These are phyloP conservation scores for Gila robusta DNA, from an alignment of 2,797 vertebrate species.

Conservation along the genomic window DNA sequence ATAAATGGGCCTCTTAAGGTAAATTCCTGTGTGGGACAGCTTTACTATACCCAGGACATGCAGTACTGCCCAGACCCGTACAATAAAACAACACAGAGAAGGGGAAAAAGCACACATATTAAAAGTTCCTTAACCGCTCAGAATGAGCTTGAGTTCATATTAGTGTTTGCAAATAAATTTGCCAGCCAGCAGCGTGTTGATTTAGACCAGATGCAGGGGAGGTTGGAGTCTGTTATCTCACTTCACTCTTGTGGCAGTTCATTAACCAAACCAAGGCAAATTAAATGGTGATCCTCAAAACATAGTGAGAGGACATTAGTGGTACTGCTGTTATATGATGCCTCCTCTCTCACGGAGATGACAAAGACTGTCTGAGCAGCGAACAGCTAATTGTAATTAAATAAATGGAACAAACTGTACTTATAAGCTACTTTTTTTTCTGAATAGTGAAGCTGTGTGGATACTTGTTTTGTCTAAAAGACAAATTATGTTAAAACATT, in stretches of 20 bases:
- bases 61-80: constrained; percentile 37
- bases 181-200: constrained; percentile 72
- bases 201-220: constrained; percentile 71
- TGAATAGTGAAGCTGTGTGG: not conserved
- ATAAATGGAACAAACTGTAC: not conserved
- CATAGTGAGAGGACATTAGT: constrained; percentile 11
- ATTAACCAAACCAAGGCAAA: constrained; percentile 43
- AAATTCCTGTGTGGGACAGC: constrained; percentile 57
- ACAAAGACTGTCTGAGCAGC: not conserved
- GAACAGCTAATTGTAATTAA: not conserved
- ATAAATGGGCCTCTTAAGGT: constrained; percentile 48
- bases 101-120: constrained; percentile 47
- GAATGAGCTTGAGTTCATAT: constrained; percentile 54
- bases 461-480: not conserved
- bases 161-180: constrained; percentile 69
- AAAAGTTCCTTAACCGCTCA: constrained; percentile 37
- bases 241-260: constrained; percentile 47
- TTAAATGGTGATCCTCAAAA: constrained; percentile 49
- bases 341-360: not conserved
- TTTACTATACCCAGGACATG: constrained; percentile 51
- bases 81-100: constrained; percentile 54
- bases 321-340: constrained; percentile 1
- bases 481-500: not conserved
- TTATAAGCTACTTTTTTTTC: not conserved
- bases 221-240: constrained; percentile 67